Evolutionary conservation across 2,113 vertebrate genomes (phyloP), one percentile per base, ranked within the genome.

Genomic region (Herpailurus yagouaroundi): DNA sequence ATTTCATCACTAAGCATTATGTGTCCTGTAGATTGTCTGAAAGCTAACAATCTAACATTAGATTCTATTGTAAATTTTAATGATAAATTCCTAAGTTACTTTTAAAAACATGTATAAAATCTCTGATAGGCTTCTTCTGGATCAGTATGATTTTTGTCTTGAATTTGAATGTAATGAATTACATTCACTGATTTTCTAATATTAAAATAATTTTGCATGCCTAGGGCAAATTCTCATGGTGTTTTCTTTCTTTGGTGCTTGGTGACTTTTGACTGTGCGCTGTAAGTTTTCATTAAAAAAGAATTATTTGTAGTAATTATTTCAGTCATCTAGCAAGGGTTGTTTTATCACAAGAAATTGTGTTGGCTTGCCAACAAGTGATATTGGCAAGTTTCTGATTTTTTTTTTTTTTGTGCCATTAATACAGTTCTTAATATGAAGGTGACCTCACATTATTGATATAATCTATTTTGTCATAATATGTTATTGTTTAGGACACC

Each of bases 391-490:
- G 5, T 76, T 76, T 82, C 80, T 90, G 29, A 41, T n/a, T 45
- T 55, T 74, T 36, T 23, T 71, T 71, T 23, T 71, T 71, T 73
- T 83, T 48, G 69, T 45, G 19, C 27, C 77, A 36, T 90, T 33
- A 90, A 68, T 9, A 18, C 29, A 85, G 21, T 84, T n/a, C 6
- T 29, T 89, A 63, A 64, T 66, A 88, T 81, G 84, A 69, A 79
- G 63, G 45, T 50, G 27, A 13, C n/a, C 7, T 66, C 5, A 45
- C 11, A 55, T 83, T 86, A 85, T 52, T 80, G 52, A 87, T 86
- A 60, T 94, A 80, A 50, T 97, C 31, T 57, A 45, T 57, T 90
- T 95, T 73, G 15, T 66, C 41, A 36, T 48, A 93, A 25, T 93
- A 52, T 73, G 15, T 63, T 69, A 63, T 41, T 93, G 5, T 41